Base-by-base conservation (phyloP, 1,140 invertebrate genomes). In the Anastrepha ludens region DNA sequence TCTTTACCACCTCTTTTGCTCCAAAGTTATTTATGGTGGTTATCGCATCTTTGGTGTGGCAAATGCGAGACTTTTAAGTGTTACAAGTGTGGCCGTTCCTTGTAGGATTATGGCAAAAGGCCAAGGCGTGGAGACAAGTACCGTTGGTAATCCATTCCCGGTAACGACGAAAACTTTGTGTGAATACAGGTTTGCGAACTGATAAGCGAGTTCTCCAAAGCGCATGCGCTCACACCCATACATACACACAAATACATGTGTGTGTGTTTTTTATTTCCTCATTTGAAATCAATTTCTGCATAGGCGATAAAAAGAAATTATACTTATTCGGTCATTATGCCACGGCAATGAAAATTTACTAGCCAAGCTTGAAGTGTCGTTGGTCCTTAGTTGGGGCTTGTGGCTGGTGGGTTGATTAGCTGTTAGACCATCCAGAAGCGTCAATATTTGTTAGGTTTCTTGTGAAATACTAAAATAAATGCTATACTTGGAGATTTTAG, bases 291-390 rank as follows among this genome's bases (percentile, higher is more conserved):
- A 81, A 81, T 58, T 81, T 81, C 20, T 58, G 47, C 47, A 11
- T n/a, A 55, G 17, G 74, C 47, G 44, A 55, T 55, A 81, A 81
- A 41, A 9, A 1, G 13, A 47, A 55, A 50, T 47, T 55, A 20
- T 55, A 41, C 74, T 81, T 81, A 81, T 55, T 81, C 50, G 74
- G 74, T 81, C 47, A 81, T 81, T 81, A 81, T 50, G 74, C 74
- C 74, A 81, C 20, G 9, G 39, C 44, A 9, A 47, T 47, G 70
- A 74, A 74, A 74, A 50, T 17, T 47, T 47, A 6, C 1, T 9
- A 15, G 17, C 6, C 7, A 47, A 55, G 65, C 47, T 47, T 17
- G 70, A 15, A 29, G 47, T 55, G 41, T 5, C 41, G 60, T 4
- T 29, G 29, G 29, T 29, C 29, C 0, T 29, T 29, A 29, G 29